A percentile compares a stretch with the other conserved stretches of the same genome.
phyloP scores from a whole-genome alignment of 2,888 invertebrate species.

The Calliphora vomitoria region DNA sequence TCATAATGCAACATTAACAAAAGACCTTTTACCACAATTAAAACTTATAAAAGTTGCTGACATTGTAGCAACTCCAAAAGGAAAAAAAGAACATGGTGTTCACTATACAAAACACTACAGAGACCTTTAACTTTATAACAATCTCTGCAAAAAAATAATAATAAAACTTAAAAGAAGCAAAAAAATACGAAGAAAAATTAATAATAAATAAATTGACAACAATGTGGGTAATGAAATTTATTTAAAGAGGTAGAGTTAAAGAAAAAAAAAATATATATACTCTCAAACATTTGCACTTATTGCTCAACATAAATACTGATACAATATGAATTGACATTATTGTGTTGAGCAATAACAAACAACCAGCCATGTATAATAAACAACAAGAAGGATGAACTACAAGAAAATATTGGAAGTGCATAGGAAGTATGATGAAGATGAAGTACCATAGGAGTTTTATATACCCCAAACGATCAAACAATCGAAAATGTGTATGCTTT shows the following conservation, averaged over 20 bases:
- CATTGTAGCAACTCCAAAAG: neutral
- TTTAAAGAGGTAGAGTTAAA: conserved; percentile 5
- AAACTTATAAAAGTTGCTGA: conserved; percentile 12
- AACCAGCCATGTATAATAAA: conserved; percentile 4
- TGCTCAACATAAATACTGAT: conserved; percentile 37
- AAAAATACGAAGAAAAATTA: conserved; percentile 1
- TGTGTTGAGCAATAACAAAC: conserved; percentile 14
- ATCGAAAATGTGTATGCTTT: no score
- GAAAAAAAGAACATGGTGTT: conserved; percentile 2
- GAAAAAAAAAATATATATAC: neutral
- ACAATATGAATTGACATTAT: conserved; percentile 26
- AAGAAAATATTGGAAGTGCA: neutral
- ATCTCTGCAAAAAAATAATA: neutral
- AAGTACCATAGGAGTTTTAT: conserved; percentile 26
- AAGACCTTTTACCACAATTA: conserved; percentile 52
- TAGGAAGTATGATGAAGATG: neutral
- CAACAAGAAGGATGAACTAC: neutral
- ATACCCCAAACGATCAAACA: no score
- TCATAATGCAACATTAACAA: conserved; percentile 13
- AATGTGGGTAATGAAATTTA: conserved; percentile 45
- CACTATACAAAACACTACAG: neutral
- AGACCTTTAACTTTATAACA: conserved; percentile 40
- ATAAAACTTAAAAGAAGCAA: neutral
- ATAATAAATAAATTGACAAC: conserved; percentile 42
- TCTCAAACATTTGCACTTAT: conserved; percentile 6